Evolutionary conservation across 2,888 invertebrate species (phyloP), one percentile per base, ranked within the genome.

Genomic region (Acrobasis suavella): DNA sequence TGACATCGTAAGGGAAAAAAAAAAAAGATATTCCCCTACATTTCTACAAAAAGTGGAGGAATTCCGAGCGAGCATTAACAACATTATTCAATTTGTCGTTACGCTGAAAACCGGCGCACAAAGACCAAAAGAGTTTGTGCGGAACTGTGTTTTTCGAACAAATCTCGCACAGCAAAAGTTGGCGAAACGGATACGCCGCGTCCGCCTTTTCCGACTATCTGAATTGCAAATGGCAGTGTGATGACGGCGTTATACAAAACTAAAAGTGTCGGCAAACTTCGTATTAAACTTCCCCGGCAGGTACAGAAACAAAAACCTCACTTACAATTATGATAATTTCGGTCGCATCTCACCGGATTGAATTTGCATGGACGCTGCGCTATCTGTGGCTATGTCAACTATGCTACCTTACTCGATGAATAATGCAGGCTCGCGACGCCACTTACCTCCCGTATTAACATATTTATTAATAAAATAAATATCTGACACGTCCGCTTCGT

Each of bases 401-500:
- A 83, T 81, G 88, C 87, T 85, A 86, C 89, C 88, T 83, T 75
- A 72, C 77, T 74, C 80, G 83, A 86, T 91, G 92, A 91, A 92
- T 91, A 87, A 92, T 92, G 92, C 90, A 92, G 75, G 63, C 70
- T 64, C 78, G 74, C 74, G 77, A 77, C 79, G 87, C 88, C 84
- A 89, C 91, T 91, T 91, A 91, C 90, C 91, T 89, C 77, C 69
- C 72, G 73, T 76, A 92, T 92, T 92, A 91, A 90, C 92, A 92
- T 92, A 91, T 92, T 92, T 92, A 92, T 92, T 92, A 91, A 91
- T 91, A 91, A 91, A 88, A 91, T 91, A 91, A 90, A 91, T 91
- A 89, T 79, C 80, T 83, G 85, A 83, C 87, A 83, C 87, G 89
- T 87, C 89, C 87, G 82, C 81, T 59, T 72, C 63, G 66, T 69